Conservation (phyloP, 2,888 invertebrate species). For the Chironomus tentans region DNA sequence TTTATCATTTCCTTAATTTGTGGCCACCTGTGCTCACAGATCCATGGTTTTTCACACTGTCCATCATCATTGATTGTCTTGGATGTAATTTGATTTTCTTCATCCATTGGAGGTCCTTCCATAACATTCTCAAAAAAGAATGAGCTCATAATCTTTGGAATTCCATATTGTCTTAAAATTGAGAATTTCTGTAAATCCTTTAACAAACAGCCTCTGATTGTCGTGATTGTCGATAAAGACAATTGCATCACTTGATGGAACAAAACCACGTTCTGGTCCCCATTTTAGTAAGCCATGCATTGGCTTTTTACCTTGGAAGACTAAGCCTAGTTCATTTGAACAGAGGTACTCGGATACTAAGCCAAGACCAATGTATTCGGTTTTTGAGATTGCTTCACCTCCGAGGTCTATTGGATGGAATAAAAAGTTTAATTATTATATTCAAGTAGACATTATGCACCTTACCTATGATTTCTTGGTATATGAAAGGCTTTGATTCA, state of each 20-base stretch:
- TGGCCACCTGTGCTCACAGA: conserved; percentile 72
- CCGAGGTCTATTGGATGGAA: conserved; percentile 38
- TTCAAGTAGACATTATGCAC: conserved; percentile 27
- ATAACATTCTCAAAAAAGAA: conserved; percentile 38
- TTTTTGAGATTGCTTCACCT: conserved; percentile 33
- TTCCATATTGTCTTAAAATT: conserved; percentile 44
- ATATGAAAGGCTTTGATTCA: conserved; percentile 45
- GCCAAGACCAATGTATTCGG: conserved; percentile 46
- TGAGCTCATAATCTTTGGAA: conserved; percentile 50
- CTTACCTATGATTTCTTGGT: conserved; percentile 46
- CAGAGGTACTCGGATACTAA: conserved; percentile 58
- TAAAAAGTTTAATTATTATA: too few species aligned
- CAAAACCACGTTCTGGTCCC: conserved; percentile 43
- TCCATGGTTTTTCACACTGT: conserved; percentile 46
- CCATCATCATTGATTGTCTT: conserved; percentile 51
- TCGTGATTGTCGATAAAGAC: conserved; percentile 79
- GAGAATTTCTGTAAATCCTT: conserved; percentile 40
- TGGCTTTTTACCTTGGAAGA: conserved; percentile 49
- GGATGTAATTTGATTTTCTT: conserved; percentile 42
- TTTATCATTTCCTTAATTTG: conserved; percentile 64
- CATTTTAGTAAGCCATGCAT: conserved; percentile 46
- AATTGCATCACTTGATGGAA: conserved; percentile 48
- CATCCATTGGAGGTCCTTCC: conserved; percentile 48
- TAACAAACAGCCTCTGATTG: conserved; percentile 51
- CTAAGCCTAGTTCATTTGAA: conserved; percentile 47